A percentile compares a stretch with the other conserved stretches of the same genome.
phyloP scores from a whole-genome alignment of 1,140 invertebrate genomes.

The Drosophila fuyamai region DNA sequence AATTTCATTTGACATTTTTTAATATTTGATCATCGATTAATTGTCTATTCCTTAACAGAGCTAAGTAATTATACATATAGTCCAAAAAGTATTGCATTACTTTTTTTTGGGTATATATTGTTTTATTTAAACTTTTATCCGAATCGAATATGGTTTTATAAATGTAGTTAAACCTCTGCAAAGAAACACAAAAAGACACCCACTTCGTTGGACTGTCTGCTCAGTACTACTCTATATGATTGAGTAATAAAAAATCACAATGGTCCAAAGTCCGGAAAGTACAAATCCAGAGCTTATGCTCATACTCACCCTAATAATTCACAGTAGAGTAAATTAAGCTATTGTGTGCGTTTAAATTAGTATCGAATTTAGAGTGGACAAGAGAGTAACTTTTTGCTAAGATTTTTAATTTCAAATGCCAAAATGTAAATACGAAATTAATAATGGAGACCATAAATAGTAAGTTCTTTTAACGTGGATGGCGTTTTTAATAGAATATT shows the following conservation, averaged over 20 bases:
- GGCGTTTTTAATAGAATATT: neutral
- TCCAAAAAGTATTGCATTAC: too few species aligned
- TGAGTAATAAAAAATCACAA: neutral
- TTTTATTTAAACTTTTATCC: too few species aligned
- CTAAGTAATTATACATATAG: too few species aligned
- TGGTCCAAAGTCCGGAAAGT: constrained; percentile 15
- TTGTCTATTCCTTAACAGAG: too few species aligned
- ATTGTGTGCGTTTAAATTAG: constrained; percentile 25
- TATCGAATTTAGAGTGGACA: constrained; percentile 14
- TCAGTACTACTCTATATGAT: neutral
- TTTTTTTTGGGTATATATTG: too few species aligned
- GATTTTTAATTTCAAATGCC: neutral
- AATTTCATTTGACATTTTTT: too few species aligned
- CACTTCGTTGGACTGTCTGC: neutral
- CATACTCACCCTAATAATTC: constrained; percentile 12
- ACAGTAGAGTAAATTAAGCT: constrained; percentile 27
- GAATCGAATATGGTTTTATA: too few species aligned
- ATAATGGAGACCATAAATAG: neutral
- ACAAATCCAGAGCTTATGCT: constrained; percentile 2
- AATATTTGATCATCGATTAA: too few species aligned
- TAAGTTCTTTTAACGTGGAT: neutral
- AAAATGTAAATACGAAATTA: neutral
- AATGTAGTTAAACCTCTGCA: too few species aligned
- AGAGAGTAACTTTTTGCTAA: neutral
- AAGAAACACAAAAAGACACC: neutral